These are phyloP conservation scores for Hipposideros larvatus DNA, from an alignment of 2,797 vertebrate species.

Conservation along the genomic window DNA sequence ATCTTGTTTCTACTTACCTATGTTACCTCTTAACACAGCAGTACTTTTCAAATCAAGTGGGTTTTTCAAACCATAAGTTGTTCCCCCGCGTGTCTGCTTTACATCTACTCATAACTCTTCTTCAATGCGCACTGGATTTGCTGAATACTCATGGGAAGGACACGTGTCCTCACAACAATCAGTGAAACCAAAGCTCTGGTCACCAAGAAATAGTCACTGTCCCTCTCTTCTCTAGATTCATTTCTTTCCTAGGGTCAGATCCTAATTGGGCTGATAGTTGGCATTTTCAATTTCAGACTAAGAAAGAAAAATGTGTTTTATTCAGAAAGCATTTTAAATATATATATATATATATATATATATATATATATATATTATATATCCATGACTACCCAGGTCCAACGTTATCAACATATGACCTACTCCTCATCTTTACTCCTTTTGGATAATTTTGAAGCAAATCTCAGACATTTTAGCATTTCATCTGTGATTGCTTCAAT, in stretches of 20 bases:
- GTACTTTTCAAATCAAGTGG: background rate
- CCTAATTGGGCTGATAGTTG: background rate
- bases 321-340: background rate
- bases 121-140: background rate
- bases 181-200: background rate
- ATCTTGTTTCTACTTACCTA: background rate
- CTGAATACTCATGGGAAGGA: background rate
- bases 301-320: constrained; percentile 32
- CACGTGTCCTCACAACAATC: background rate
- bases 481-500: background rate
- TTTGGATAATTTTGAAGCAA: background rate
- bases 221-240: background rate
- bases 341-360: background rate
- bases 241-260: background rate
- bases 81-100: background rate
- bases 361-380: background rate
- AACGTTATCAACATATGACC: background rate
- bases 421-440: background rate
- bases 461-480: background rate
- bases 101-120: background rate
- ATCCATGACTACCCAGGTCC: background rate
- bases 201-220: background rate
- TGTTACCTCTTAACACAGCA: background rate
- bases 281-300: background rate
- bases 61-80: background rate